Evolutionary conservation across 1,140 invertebrate species (phyloP).

Genomic region (Chironomus tepperi): DNA sequence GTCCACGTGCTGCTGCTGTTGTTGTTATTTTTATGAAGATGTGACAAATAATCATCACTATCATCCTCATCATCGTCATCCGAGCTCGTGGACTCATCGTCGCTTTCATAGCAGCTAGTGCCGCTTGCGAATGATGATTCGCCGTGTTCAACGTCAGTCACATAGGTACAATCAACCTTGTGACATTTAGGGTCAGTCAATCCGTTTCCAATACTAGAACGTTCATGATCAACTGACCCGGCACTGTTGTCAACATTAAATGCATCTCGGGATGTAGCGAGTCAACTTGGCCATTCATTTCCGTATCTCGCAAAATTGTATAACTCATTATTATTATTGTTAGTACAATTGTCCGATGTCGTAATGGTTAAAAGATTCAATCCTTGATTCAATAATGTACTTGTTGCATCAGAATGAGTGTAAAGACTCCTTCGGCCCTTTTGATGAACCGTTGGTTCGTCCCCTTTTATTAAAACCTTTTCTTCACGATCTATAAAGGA

Average conservation of each 20-base stretch:
- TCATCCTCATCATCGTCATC: conserved; percentile 30
- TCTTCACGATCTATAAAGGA: conserved; percentile 52
- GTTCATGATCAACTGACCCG: conserved; percentile 31
- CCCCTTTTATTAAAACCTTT: conserved; percentile 48
- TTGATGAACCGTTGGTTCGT: conserved; percentile 42
- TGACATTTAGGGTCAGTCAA: conserved; percentile 26
- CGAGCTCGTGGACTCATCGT: background rate
- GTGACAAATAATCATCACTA: conserved; percentile 24
- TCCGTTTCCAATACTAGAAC: conserved; percentile 25
- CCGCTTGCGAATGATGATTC: conserved; percentile 25
- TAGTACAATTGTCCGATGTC: background rate
- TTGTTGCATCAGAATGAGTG: conserved; percentile 41
- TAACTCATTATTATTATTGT: conserved; percentile 46
- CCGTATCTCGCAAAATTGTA: conserved; percentile 76
- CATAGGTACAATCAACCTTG: background rate
- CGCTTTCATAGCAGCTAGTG: conserved; percentile 8
- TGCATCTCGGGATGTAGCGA: conserved; percentile 54
- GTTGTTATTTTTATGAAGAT: conserved; percentile 26
- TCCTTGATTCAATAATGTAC: conserved; percentile 36
- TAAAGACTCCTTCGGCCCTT: conserved; percentile 42
- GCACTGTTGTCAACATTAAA: conserved; percentile 39
- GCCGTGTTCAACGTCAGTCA: conserved; percentile 28
- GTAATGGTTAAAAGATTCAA: conserved; percentile 30
- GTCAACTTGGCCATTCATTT: conserved; percentile 88
- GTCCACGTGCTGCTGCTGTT: conserved; percentile 29